These are phyloP conservation scores for Habropoda laboriosa DNA, from an alignment of 1,140 invertebrate genomes.

Conservation along the genomic window DNA sequence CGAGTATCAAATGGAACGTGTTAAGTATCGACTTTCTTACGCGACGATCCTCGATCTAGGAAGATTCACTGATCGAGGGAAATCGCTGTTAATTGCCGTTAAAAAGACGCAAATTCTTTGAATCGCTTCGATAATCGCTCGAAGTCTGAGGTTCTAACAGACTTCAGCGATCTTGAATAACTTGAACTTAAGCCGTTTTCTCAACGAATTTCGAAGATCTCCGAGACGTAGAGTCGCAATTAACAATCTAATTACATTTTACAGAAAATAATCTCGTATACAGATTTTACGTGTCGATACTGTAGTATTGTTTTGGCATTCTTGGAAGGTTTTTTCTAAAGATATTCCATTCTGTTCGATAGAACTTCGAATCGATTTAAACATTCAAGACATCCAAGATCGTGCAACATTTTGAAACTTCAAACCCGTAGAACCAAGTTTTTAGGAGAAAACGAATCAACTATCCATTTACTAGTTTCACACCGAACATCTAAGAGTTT, in stretches of 20 bases:
- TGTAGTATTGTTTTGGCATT: neutral
- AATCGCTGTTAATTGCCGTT: neutral
- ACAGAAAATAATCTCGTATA: neutral
- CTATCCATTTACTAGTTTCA: neutral
- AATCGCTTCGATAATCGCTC: neutral
- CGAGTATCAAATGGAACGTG: neutral
- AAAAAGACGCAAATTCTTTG: neutral
- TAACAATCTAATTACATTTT: neutral
- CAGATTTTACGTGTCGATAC: neutral
- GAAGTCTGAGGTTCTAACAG: neutral
- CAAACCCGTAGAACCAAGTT: neutral
- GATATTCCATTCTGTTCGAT: neutral
- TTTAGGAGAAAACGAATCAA: neutral
- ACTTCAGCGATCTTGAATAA: neutral
- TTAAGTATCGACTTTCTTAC: neutral
- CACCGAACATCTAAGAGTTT: neutral
- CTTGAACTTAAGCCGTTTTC: neutral
- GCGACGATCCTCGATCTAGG: too few species aligned
- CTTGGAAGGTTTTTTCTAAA: neutral
- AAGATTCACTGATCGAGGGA: neutral
- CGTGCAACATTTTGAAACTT: neutral
- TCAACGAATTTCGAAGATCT: neutral
- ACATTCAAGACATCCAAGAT: neutral
- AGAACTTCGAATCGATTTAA: neutral
- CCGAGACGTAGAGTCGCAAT: neutral